Evolutionary conservation across 2,113 vertebrate species (phyloP).

Genomic region (Bucco capensis): DNA sequence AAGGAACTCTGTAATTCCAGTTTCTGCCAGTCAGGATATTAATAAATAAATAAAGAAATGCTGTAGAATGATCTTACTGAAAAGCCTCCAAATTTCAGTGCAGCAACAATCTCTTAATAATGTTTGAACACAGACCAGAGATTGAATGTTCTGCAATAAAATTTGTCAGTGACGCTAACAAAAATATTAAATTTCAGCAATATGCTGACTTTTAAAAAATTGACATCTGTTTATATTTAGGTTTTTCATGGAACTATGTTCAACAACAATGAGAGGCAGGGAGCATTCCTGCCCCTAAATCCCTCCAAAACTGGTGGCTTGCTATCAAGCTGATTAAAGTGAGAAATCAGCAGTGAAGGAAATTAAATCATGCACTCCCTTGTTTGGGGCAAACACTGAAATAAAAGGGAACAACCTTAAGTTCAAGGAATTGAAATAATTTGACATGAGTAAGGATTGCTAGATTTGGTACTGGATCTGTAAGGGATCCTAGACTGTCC

Average conservation of each 20-base stretch:
- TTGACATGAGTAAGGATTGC: not conserved
- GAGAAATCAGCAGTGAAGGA: not conserved
- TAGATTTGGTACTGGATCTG: not conserved
- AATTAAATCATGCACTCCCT: not conserved
- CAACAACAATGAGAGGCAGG: slow-evolving; percentile 9
- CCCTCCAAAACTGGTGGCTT: not conserved
- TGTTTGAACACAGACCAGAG: slow-evolving; percentile 29
- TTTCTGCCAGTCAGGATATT: not conserved
- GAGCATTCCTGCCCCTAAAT: not conserved
- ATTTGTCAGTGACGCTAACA: not conserved
- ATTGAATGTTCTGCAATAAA: slow-evolving; percentile 27
- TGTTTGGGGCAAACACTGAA: not conserved
- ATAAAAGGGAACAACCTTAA: not conserved
- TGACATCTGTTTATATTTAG: slow-evolving; percentile 68
- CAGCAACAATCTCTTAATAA: not conserved
- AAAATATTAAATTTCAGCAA: slow-evolving; percentile 24
- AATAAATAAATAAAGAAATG: not conserved
- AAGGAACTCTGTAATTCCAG: slow-evolving; percentile 25
- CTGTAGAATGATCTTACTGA: not conserved
- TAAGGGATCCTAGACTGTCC: not conserved
- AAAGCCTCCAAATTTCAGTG: slow-evolving; percentile 1
- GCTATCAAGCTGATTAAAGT: not conserved
- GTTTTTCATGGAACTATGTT: not conserved
- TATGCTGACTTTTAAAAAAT: slow-evolving; percentile 18
- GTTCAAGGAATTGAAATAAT: not conserved